Evolutionary conservation across 2,113 vertebrate species (phyloP).

Genomic region (Xiphophorus couchianus): DNA sequence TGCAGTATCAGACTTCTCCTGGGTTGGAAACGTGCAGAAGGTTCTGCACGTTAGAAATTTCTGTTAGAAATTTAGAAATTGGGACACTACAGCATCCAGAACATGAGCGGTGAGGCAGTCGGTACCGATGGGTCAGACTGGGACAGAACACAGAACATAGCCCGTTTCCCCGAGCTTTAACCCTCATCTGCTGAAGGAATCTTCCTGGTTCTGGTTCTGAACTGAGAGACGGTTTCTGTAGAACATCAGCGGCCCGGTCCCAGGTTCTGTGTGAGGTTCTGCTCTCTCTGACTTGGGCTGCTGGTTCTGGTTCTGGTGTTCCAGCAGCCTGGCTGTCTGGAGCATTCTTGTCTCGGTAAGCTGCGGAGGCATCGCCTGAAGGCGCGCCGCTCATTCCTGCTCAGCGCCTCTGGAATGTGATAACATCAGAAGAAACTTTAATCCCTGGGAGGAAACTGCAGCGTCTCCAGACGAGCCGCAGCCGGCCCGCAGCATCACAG

Average conservation of each 20-base stretch:
- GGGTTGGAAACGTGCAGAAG: no score
- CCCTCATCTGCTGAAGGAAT: background rate
- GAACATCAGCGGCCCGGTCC: no score
- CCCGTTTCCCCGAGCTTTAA: no score
- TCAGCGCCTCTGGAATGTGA: background rate
- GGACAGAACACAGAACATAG: no score
- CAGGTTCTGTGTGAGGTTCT: background rate
- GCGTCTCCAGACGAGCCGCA: background rate
- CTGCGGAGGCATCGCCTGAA: background rate
- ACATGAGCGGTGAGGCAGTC: no score
- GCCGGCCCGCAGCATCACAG: background rate
- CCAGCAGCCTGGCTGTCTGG: background rate
- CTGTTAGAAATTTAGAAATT: no score
- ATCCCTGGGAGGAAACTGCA: slow-evolving; percentile 2
- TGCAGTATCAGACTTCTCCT: no score
- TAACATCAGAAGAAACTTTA: slow-evolving; percentile 6
- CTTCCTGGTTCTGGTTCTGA: background rate
- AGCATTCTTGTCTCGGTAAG: slow-evolving; percentile 8
- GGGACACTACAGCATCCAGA: no score
- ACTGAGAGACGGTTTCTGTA: no score
- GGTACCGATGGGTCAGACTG: no score
- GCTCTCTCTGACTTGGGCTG: no score
- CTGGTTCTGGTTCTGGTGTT: background rate
- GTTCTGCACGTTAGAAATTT: no score
- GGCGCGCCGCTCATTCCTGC: slow-evolving; percentile 12